Percentiles rank a stretch among this genome's conserved stretches.
Evolutionary conservation across 2,113 vertebrate species (phyloP).

Genomic region (Dunckerocampus dactyliophorus): DNA sequence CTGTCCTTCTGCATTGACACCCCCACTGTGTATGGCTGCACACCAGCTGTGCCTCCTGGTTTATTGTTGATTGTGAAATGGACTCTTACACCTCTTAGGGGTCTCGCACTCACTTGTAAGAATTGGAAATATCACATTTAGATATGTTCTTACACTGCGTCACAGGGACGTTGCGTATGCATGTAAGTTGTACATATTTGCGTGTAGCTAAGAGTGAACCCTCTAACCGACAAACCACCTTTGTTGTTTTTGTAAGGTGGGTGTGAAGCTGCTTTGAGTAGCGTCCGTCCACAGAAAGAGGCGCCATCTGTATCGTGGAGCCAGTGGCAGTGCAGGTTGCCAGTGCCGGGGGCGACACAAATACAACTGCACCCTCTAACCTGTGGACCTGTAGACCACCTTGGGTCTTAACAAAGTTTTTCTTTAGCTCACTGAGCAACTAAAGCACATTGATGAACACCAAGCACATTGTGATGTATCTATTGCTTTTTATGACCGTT

Average conservation of each 20-base stretch:
- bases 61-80: not conserved
- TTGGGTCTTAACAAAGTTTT: too few species aligned
- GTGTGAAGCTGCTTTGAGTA: constrained; percentile 18
- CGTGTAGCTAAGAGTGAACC: not conserved
- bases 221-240: constrained; percentile 1
- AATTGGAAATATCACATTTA: not conserved
- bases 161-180: not conserved
- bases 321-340: not conserved
- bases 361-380: not conserved
- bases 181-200: constrained; percentile 2
- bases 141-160: not conserved
- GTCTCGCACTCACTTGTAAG: not conserved
- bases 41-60: constrained; percentile 5
- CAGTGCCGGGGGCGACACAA: too few species aligned
- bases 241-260: constrained; percentile 21
- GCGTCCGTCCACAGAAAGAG: not conserved
- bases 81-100: not conserved
- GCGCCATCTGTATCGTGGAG: not conserved
- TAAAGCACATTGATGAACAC: too few species aligned
- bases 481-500: too few species aligned
- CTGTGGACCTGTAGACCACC: not conserved
- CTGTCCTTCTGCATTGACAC: constrained; percentile 1
- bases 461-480: too few species aligned
- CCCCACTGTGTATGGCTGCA: not conserved
- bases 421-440: too few species aligned